Evolutionary conservation across 2,888 invertebrate genomes (phyloP).

Genomic region (Acanthosepion lycidas): DNA sequence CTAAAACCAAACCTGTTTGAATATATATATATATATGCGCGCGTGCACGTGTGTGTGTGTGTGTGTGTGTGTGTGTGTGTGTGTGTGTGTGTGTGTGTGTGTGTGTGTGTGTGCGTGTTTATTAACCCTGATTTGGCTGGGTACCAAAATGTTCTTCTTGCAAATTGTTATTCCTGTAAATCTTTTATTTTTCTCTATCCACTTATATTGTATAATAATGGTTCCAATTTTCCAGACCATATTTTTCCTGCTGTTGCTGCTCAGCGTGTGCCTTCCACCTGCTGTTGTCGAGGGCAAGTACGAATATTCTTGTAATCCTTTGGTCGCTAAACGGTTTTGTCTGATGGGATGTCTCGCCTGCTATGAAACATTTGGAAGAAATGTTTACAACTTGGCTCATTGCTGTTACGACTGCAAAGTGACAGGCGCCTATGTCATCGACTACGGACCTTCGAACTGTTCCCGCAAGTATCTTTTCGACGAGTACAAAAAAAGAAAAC

Average conservation of each 20-base stretch:
- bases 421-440: constrained; percentile 55
- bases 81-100: no score
- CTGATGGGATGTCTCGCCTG: constrained; percentile 61
- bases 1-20: no score
- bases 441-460: constrained; percentile 60
- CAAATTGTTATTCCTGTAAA: background rate
- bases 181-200: background rate
- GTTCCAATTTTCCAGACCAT: background rate
- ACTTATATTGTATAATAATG: background rate
- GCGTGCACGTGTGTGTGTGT: no score
- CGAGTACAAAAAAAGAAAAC: background rate
- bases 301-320: constrained; percentile 56
- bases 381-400: constrained; percentile 62
- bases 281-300: background rate
- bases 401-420: constrained; percentile 61
- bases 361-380: constrained; percentile 58
- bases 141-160: no score
- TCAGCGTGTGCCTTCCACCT: background rate
- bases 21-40: no score
- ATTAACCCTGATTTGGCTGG: no score
- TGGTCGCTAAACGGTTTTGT: constrained; percentile 57
- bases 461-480: constrained; percentile 58
- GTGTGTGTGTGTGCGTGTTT: no score
- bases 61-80: no score
- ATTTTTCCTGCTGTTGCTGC: background rate